A percentile compares a stretch with the other conserved stretches of the same genome.
Evolutionary conservation across 2,113 vertebrate genomes (phyloP).

Genomic region (Trinectes maculatus): DNA sequence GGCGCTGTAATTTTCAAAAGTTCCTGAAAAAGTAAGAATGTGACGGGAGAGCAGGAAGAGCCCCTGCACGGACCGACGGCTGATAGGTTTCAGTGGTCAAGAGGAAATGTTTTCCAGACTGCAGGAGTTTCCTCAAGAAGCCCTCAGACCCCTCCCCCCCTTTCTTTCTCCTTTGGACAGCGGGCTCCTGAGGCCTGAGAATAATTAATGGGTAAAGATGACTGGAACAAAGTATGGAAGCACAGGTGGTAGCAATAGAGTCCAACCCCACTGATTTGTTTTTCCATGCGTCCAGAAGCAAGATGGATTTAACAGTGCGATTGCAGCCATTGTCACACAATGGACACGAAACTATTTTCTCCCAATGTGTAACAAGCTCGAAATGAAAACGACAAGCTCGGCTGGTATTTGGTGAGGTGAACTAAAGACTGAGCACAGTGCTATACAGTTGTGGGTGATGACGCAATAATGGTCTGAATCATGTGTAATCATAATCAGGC

Average conservation of each 20-base stretch:
- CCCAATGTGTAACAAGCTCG: slow-evolving; percentile 33
- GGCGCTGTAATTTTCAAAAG: slow-evolving; percentile 57
- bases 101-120: slow-evolving; percentile 75
- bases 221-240: slow-evolving; percentile 65
- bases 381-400: slow-evolving; percentile 12
- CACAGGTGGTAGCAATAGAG: slow-evolving; percentile 73
- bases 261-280: slow-evolving; percentile 24
- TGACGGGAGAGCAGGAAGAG: slow-evolving; percentile 49
- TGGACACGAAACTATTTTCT: too few relatives aligned
- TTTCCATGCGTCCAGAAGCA: slow-evolving; percentile 29
- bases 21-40: slow-evolving; percentile 58
- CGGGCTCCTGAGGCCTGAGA: slow-evolving; percentile 52
- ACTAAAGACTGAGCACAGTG: background rate
- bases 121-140: slow-evolving; percentile 55
- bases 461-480: slow-evolving; percentile 3
- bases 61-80: slow-evolving; percentile 18
- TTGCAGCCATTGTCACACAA: slow-evolving; percentile 38
- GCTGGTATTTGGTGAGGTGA: background rate
- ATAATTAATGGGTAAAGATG: slow-evolving; percentile 69
- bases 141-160: slow-evolving; percentile 11
- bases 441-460: slow-evolving; percentile 1
- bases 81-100: slow-evolving; percentile 61
- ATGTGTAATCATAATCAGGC: too few relatives aligned
- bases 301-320: slow-evolving; percentile 38
- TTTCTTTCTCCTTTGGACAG: slow-evolving; percentile 38